Conservation (phyloP, 2,797 vertebrate species). For the Vipera latastei region DNA sequence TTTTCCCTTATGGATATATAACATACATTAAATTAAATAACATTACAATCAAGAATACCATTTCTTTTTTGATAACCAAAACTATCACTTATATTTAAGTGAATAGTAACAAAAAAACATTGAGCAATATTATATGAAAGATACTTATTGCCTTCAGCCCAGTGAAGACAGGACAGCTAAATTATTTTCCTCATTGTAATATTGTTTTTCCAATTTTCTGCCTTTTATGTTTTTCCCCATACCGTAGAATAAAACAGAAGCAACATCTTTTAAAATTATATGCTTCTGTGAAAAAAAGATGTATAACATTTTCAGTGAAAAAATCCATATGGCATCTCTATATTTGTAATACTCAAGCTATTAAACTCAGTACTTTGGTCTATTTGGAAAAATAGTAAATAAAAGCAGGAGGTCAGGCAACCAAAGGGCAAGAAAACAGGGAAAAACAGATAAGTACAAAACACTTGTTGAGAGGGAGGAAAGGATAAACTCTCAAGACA, state of each 20-base stretch:
- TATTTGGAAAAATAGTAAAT: background rate
- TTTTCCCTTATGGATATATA: background rate
- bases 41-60: background rate
- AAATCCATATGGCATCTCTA: constrained; percentile 15
- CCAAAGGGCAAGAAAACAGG: no score
- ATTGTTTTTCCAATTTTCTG: background rate
- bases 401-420: constrained; percentile 21
- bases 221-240: background rate
- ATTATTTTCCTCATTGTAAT: constrained; percentile 27
- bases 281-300: constrained; percentile 32
- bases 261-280: constrained; percentile 28
- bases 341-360: constrained; percentile 29
- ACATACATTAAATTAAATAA: background rate
- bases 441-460: no score
- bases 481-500: no score
- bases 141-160: background rate
- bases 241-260: constrained; percentile 29
- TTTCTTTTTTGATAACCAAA: background rate
- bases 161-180: constrained; percentile 11
- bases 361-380: constrained; percentile 49
- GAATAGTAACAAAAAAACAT: background rate
- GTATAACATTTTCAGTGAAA: constrained; percentile 36
- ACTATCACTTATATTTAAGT: background rate
- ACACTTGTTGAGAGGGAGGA: no score
- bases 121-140: constrained; percentile 18